Base-by-base conservation (phyloP, 2,113 vertebrate species). In the Dinomys branickii region DNA sequence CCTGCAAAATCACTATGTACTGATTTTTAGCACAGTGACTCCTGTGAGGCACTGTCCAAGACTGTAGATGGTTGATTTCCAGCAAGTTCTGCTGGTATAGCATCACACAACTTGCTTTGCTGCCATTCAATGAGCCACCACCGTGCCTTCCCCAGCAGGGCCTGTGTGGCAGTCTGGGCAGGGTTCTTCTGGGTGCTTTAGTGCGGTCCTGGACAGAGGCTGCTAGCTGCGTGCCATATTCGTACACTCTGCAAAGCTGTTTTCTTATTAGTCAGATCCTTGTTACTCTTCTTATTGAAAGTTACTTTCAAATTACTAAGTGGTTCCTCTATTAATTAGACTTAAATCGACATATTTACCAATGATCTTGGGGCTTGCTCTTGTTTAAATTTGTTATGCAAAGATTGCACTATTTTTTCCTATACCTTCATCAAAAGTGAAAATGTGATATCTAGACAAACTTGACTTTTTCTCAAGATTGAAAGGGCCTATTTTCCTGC, bases 391-490 rank as follows among this genome's bases (percentile, higher is more conserved):
- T 91, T 16, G 28, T 58, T 67, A 41, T 9, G 44, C 26, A 94
- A n/a, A 59, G 67, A 81, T 65, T 77, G 81, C n/a, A 85, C 56
- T 88, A 14, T 71, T 8, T 1, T 33, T 13, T n/a, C 24, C 10
- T 13, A 7, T 75, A 3, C 75, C 81, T 87, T 88, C 47, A 81
- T 73, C n/a, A 82, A 85, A 86, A 85, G 41, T 56, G 14, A 0
- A 86, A 82, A 90, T 22, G 52, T 41, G 7, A 69, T 94, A 87
- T 88, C 17, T 19, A 93, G 35, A 88, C 12, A 59, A 71, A 28
- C 12, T 78, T 67, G 30, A 47, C 69, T 90, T 56, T 52, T 90
- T 58, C 13, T 47, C 5, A 78, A 85, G 84, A 85, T 17, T 11
- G 4, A 90, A 11, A 91, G 4, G 7, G 4, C 1, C 3, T 59